phyloP scores from a whole-genome alignment of 2,113 vertebrate species.

The Daphoenositta chrysoptera region DNA sequence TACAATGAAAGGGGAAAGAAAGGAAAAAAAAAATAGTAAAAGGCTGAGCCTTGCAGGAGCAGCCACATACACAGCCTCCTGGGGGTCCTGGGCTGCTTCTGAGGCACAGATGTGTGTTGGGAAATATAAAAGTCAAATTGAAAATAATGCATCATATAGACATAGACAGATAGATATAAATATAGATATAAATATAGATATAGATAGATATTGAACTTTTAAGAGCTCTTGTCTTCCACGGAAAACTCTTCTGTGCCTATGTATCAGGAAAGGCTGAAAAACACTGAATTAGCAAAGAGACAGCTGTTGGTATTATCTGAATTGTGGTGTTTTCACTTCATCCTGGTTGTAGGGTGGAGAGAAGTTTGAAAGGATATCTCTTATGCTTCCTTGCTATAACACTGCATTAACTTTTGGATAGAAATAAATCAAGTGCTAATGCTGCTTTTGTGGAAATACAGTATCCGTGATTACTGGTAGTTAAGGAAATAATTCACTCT shows the following conservation, averaged over 20 bases:
- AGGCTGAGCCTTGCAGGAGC: background rate
- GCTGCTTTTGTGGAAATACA: constrained; percentile 6
- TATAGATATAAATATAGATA: background rate
- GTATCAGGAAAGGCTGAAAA: background rate
- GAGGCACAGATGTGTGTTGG: background rate
- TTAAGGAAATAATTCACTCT: background rate
- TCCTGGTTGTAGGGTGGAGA: background rate
- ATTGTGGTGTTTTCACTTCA: background rate
- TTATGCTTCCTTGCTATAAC: background rate
- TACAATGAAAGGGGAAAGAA: accelerated
- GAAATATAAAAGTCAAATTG: background rate
- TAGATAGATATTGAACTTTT: background rate
- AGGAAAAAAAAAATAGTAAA: too few species aligned
- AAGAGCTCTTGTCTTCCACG: background rate
- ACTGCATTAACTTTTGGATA: background rate
- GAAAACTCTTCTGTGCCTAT: background rate
- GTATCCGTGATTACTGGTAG: background rate
- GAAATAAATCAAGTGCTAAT: background rate
- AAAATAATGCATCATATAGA: accelerated
- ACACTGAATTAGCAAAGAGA: background rate
- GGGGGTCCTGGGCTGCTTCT: background rate
- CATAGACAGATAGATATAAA: too few species aligned
- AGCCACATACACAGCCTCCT: accelerated
- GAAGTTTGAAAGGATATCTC: background rate
- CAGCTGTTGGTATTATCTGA: background rate